These are phyloP conservation scores for Pherbina coryleti DNA, from an alignment of 2,888 invertebrate genomes.

Conservation along the genomic window DNA sequence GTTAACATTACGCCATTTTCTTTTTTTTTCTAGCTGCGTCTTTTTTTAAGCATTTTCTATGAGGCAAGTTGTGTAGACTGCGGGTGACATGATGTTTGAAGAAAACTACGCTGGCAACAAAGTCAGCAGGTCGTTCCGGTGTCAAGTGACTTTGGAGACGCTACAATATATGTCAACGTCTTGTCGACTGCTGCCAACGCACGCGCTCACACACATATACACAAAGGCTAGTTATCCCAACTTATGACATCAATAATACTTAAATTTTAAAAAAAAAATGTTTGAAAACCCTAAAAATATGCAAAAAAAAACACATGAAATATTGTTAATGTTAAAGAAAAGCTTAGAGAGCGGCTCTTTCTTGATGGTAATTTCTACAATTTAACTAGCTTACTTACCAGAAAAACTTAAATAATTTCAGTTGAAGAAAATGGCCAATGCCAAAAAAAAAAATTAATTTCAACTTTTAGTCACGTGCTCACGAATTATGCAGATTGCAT, in stretches of 20 bases:
- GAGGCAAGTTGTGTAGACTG: not conserved
- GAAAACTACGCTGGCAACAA: not conserved
- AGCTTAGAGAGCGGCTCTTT: too few relatives aligned
- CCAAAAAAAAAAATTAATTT: not conserved
- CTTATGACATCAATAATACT: too few relatives aligned
- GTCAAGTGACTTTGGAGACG: not conserved
- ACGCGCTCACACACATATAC: not conserved
- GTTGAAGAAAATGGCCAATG: not conserved
- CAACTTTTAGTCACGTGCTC: conserved; percentile 16
- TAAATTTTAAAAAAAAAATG: too few relatives aligned
- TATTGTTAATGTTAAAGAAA: too few relatives aligned
- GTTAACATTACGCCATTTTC: too few relatives aligned
- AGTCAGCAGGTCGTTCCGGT: conserved; percentile 7
- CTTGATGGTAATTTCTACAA: too few relatives aligned
- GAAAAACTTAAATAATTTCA: not conserved
- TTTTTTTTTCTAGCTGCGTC: not conserved
- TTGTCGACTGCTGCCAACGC: not conserved
- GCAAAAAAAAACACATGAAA: too few relatives aligned
- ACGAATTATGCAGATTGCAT: conserved; percentile 19
- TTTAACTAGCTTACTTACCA: too few relatives aligned
- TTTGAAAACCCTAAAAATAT: too few relatives aligned
- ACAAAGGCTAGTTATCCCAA: not conserved
- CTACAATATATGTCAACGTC: not conserved
- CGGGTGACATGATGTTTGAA: not conserved
- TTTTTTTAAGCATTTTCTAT: not conserved